Evolutionary conservation across 2,888 invertebrate species (phyloP).

Genomic region (Hydroisotoma schaefferi): DNA sequence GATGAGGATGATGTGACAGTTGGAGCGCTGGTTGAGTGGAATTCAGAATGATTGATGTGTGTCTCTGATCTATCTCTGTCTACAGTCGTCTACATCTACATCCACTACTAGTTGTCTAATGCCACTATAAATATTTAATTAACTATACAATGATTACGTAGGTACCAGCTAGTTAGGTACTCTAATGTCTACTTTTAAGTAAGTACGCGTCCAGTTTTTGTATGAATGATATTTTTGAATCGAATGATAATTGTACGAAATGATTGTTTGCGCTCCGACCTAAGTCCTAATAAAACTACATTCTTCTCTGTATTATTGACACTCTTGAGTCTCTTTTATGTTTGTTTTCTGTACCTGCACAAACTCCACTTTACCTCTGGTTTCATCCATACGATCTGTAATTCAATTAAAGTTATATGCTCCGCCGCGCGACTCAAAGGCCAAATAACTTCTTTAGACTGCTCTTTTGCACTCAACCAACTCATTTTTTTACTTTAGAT

Average conservation of each 20-base stretch:
- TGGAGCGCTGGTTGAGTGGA: conserved; percentile 40
- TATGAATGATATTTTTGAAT: conserved; percentile 11
- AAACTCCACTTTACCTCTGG: neutral
- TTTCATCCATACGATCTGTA: neutral
- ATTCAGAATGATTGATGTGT: conserved; percentile 36
- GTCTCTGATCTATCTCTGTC: no score
- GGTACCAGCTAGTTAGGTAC: conserved; percentile 19
- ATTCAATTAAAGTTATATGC: neutral
- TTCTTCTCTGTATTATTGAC: neutral
- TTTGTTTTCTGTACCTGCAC: neutral
- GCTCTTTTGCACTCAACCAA: no score
- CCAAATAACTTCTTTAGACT: neutral
- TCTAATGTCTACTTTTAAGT: neutral
- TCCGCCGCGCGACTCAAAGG: neutral
- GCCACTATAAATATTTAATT: no score
- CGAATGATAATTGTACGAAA: conserved; percentile 4
- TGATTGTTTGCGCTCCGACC: conserved; percentile 12
- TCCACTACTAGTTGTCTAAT: no score
- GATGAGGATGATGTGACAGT: conserved; percentile 26
- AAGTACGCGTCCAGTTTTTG: neutral
- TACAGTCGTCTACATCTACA: no score
- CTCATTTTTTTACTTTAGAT: no score
- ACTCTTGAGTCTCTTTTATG: neutral
- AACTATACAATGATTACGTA: no score
- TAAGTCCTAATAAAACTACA: conserved; percentile 16